Conservation (phyloP, 2,113 vertebrate genomes). For the Centropus unirufus region DNA sequence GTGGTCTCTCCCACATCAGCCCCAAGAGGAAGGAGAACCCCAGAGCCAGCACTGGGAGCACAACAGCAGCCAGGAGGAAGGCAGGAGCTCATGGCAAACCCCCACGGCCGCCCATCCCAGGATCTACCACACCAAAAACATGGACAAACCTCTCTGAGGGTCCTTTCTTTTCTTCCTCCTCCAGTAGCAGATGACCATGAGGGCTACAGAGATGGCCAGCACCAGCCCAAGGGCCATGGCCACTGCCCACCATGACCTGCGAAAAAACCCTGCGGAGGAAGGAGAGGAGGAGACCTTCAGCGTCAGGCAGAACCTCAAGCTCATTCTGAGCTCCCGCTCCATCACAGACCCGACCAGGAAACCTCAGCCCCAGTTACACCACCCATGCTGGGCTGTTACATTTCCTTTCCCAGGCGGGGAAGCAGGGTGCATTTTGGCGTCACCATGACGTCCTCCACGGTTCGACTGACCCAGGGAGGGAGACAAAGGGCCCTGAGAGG, state of each 20-base stretch:
- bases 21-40: not conserved
- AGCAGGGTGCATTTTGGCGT: fast-evolving
- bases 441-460: fast-evolving
- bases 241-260: fast-evolving
- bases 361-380: not conserved
- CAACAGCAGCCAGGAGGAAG: not conserved
- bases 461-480: too few relatives aligned
- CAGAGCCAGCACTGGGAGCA: not conserved
- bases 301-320: fast-evolving
- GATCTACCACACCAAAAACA: fast-evolving
- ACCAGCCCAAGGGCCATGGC: not conserved
- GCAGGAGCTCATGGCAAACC: not conserved
- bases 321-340: fast-evolving
- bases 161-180: fast-evolving
- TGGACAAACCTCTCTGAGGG: not conserved
- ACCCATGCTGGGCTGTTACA: fast-evolving
- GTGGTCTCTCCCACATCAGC: not conserved
- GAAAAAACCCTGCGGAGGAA: not conserved
- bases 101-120: fast-evolving
- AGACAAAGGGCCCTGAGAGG: fast-evolving
- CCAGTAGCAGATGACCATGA: fast-evolving
- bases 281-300: not conserved
- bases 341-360: not conserved
- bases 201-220: fast-evolving
- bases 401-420: not conserved